phyloP scores from a whole-genome alignment of 1,140 invertebrate species.

The Brachionus koreanus region DNA sequence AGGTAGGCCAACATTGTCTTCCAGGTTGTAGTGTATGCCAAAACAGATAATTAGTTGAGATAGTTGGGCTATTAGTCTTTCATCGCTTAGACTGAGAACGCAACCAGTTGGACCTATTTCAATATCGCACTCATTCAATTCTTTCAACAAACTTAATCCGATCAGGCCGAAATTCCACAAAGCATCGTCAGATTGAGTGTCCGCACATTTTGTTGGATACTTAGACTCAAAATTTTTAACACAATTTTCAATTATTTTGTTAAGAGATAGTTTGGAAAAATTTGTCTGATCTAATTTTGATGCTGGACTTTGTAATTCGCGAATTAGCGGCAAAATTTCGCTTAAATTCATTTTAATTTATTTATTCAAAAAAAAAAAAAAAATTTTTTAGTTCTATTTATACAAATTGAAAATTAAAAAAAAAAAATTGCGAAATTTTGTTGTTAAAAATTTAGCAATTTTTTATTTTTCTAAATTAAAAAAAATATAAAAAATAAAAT shows the following conservation, averaged over 20 bases:
- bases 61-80: conserved; percentile 53
- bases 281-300: neutral
- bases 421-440: neutral
- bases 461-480: neutral
- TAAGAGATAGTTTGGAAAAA: neutral
- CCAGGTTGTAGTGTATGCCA: conserved; percentile 66
- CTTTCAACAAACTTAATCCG: neutral
- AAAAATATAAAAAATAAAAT: neutral
- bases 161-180: conserved; percentile 1
- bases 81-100: conserved; percentile 54
- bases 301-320: neutral
- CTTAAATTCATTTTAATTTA: neutral
- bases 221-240: neutral
- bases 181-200: neutral
- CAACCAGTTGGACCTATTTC: neutral
- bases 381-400: neutral
- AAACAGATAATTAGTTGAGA: conserved; percentile 65
- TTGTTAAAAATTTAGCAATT: neutral
- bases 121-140: conserved; percentile 3
- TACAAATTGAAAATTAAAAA: neutral
- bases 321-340: neutral
- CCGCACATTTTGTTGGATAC: too few species aligned
- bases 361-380: neutral
- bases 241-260: conserved; percentile 17
- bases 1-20: conserved; percentile 65